Conservation (phyloP, 2,888 invertebrate species). For the Quadriops clusia region DNA sequence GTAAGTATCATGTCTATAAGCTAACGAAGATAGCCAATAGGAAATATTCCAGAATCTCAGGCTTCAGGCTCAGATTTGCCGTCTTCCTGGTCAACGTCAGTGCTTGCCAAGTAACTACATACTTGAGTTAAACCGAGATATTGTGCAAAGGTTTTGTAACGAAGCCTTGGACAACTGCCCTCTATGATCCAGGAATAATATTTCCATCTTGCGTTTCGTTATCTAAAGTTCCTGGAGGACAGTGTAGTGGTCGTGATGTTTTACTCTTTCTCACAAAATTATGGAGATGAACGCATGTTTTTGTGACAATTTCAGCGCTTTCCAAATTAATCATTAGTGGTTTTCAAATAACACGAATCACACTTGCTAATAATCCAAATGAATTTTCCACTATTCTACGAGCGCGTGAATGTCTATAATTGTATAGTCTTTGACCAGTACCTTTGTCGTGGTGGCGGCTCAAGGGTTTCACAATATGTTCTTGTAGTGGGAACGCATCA, state of each 20-base stretch:
- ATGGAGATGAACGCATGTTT: slow-evolving; percentile 7
- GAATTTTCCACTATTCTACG: slow-evolving; percentile 8
- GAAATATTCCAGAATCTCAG: too few species aligned
- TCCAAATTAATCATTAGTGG: slow-evolving; percentile 6
- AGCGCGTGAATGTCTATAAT: slow-evolving; percentile 8
- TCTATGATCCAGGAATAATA: slow-evolving; percentile 9
- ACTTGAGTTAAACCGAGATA: too few species aligned
- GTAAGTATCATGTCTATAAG: too few species aligned
- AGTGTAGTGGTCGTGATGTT: background rate
- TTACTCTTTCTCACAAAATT: too few species aligned
- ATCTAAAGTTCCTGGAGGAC: slow-evolving; percentile 3
- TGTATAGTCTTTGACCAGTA: slow-evolving; percentile 8
- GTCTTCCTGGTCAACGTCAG: too few species aligned
- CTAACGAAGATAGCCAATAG: too few species aligned
- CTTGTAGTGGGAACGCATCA: slow-evolving; percentile 10
- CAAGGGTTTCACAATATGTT: slow-evolving; percentile 10
- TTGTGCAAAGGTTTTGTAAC: too few species aligned
- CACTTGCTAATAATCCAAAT: slow-evolving; percentile 8
- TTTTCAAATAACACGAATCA: slow-evolving; percentile 6
- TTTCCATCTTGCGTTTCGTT: slow-evolving; percentile 8
- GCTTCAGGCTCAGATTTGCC: too few species aligned
- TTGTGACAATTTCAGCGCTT: slow-evolving; percentile 8
- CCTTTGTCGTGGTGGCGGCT: slow-evolving; percentile 9
- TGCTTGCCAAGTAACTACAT: too few species aligned
- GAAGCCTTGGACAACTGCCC: slow-evolving; percentile 6